Conservation (phyloP, 2,113 vertebrate species). For the Upupa epops region DNA sequence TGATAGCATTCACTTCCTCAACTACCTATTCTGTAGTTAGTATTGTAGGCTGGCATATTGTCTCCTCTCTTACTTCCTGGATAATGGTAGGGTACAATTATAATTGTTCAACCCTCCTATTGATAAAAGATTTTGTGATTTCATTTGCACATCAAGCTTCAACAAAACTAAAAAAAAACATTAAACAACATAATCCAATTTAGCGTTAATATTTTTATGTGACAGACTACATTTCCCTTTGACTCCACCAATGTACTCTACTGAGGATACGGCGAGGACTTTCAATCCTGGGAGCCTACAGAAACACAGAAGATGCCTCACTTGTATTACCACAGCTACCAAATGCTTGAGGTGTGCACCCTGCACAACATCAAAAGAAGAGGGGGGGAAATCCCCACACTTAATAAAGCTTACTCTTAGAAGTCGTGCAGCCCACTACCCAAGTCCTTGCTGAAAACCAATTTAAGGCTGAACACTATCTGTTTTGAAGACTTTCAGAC, state of each 20-base stretch:
- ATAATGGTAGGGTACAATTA: neutral
- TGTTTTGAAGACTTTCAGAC: neutral
- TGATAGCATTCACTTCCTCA: neutral
- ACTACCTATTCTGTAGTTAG: neutral
- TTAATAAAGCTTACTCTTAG: neutral
- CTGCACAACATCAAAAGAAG: neutral
- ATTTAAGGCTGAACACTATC: neutral
- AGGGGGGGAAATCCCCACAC: neutral
- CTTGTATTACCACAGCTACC: neutral
- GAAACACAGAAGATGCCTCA: neutral
- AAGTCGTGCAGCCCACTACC: neutral
- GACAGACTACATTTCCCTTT: neutral
- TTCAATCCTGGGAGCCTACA: neutral
- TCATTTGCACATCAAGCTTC: neutral
- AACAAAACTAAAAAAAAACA: neutral
- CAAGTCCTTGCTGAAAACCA: neutral
- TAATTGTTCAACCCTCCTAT: neutral
- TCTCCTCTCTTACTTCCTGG: neutral
- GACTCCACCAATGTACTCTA: neutral
- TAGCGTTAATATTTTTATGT: neutral
- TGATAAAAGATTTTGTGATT: neutral
- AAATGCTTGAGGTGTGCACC: rapidly evolving
- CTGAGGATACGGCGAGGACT: neutral
- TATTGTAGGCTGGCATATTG: neutral
- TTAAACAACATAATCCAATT: neutral